phyloP scores from a whole-genome alignment of 2,797 vertebrate species.

The Liasis olivaceus region DNA sequence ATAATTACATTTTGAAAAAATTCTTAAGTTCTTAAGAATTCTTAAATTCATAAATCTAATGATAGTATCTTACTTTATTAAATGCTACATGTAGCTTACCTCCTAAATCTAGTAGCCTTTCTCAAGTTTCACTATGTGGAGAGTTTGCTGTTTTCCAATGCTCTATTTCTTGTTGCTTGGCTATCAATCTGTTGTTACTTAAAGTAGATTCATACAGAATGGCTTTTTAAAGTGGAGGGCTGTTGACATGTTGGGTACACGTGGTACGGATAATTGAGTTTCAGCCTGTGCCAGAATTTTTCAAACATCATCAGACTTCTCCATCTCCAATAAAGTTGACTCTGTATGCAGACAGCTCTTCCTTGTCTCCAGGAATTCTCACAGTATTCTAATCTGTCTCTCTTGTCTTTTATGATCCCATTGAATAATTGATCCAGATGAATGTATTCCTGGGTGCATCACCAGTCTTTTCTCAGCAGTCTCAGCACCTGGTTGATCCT shows the following conservation, averaged over 20 bases:
- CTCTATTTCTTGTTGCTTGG: not conserved
- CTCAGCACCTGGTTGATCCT: not conserved
- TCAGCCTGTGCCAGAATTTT: not conserved
- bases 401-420: not conserved
- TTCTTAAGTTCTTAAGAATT: not conserved
- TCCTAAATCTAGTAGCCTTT: not conserved
- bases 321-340: not conserved
- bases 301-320: not conserved
- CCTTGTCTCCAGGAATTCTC: not conserved
- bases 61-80: not conserved
- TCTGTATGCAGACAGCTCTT: not conserved
- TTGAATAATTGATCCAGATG: not conserved
- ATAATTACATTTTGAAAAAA: slow-evolving; percentile 1
- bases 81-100: not conserved
- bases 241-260: not conserved
- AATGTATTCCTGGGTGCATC: not conserved
- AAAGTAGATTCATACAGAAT: not conserved
- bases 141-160: not conserved
- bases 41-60: not conserved
- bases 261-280: not conserved
- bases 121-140: not conserved
- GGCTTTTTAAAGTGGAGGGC: not conserved
- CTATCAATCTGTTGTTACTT: not conserved
- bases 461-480: not conserved
- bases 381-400: not conserved